phyloP scores from a whole-genome alignment of 2,797 vertebrate species.

The Mus caroli region DNA sequence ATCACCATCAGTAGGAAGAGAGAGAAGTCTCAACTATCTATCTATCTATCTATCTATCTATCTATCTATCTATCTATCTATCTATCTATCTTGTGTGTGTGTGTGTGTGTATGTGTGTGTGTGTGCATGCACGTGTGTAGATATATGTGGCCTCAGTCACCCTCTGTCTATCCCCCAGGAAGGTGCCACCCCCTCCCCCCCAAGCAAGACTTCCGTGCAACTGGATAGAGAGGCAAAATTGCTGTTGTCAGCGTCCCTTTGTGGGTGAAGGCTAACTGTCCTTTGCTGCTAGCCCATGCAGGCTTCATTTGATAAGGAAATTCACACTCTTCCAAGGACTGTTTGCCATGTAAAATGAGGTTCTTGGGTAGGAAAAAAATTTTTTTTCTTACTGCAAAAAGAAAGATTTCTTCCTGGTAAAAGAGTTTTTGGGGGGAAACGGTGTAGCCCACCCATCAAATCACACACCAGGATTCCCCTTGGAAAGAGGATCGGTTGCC shows the following conservation, averaged over 20 bases:
- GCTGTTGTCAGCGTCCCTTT: constrained; percentile 8
- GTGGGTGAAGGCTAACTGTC: background rate
- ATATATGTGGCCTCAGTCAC: background rate
- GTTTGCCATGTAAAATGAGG: constrained; percentile 9
- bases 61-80: too few species aligned
- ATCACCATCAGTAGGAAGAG: background rate
- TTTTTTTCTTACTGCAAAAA: background rate
- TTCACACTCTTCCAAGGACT: background rate
- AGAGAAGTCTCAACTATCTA: background rate
- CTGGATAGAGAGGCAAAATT: background rate
- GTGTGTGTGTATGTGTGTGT: background rate
- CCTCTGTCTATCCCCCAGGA: background rate
- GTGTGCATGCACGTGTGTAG: background rate
- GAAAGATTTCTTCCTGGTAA: constrained; percentile 22
- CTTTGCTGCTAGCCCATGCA: background rate
- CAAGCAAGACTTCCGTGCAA: background rate
- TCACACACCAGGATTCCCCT: constrained; percentile 44
- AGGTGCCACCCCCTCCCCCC: background rate
- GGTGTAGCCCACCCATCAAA: constrained; percentile 50
- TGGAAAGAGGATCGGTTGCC: constrained; percentile 36
- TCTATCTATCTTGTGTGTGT: background rate
- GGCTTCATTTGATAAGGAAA: constrained; percentile 22
- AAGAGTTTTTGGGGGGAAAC: constrained; percentile 6
- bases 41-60: background rate
- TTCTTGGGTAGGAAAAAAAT: background rate